Evolutionary conservation across 1,140 invertebrate species (phyloP).

Genomic region (Apis dorsata): DNA sequence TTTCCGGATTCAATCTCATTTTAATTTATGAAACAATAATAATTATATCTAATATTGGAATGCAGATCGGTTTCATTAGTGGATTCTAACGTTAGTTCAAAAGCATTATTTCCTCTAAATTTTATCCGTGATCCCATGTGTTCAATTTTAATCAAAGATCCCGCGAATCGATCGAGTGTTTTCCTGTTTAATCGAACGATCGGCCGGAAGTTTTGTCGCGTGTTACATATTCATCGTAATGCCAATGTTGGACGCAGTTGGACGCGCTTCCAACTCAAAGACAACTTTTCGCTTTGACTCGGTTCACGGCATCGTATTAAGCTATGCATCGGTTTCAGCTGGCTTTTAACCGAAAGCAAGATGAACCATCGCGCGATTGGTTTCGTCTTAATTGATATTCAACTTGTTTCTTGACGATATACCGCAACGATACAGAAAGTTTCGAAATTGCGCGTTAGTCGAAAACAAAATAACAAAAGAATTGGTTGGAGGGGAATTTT

Average conservation of each 20-base stretch:
- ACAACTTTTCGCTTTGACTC: constrained; percentile 43
- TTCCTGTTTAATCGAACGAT: constrained; percentile 15
- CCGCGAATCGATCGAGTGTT: constrained; percentile 26
- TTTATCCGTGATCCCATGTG: neutral
- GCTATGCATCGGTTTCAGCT: constrained; percentile 4
- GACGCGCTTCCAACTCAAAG: constrained; percentile 38
- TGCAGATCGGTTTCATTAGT: neutral
- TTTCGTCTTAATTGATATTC: constrained; percentile 54
- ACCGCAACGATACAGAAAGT: neutral
- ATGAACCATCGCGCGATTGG: constrained; percentile 45
- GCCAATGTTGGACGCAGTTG: neutral
- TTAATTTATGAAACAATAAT: neutral
- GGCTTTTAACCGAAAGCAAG: constrained; percentile 33
- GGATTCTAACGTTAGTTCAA: neutral
- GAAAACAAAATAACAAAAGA: neutral
- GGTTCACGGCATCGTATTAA: constrained; percentile 18
- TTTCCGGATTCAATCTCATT: neutral
- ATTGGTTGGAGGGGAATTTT: neutral
- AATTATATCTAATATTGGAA: neutral
- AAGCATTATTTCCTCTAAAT: neutral
- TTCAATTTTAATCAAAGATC: constrained; percentile 28
- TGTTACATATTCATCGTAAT: constrained; percentile 40
- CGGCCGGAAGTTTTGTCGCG: constrained; percentile 1
- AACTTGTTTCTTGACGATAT: constrained; percentile 32
- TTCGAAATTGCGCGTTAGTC: neutral